Conservation (phyloP, 2,888 invertebrate genomes). For the Drosophila ezoana region DNA sequence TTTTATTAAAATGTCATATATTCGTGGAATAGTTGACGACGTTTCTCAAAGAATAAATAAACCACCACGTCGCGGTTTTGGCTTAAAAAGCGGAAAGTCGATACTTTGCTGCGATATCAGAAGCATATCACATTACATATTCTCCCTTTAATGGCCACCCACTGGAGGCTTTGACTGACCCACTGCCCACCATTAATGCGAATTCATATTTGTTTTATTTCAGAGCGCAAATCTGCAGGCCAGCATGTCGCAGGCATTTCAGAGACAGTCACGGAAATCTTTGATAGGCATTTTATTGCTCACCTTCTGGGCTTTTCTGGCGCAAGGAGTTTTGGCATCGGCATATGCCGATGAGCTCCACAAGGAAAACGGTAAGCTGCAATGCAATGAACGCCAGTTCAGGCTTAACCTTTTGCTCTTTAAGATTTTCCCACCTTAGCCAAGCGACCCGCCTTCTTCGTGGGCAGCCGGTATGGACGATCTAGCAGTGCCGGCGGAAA, state of each 20-base stretch:
- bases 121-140: conserved; percentile 13
- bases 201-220: conserved; percentile 33
- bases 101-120: conserved; percentile 12
- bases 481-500: conserved; percentile 64
- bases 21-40: too few species aligned
- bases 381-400: neutral
- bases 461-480: conserved; percentile 85
- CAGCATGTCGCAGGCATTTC: conserved; percentile 41
- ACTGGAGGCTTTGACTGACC: neutral
- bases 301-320: conserved; percentile 60
- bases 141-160: conserved; percentile 11
- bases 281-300: conserved; percentile 71
- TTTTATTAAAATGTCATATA: too few species aligned
- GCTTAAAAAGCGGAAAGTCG: too few species aligned
- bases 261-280: conserved; percentile 44
- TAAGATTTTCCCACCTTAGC: conserved; percentile 65
- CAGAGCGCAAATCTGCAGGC: conserved; percentile 28
- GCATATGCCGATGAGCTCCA: conserved; percentile 63
- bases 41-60: too few species aligned
- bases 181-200: neutral
- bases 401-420: neutral
- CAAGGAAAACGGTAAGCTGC: conserved; percentile 54
- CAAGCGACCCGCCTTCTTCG: conserved; percentile 85
- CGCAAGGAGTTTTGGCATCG: conserved; percentile 61
- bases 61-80: too few species aligned